Base-by-base conservation (phyloP, 2,113 vertebrate genomes). In the Larimichthys crocea region DNA sequence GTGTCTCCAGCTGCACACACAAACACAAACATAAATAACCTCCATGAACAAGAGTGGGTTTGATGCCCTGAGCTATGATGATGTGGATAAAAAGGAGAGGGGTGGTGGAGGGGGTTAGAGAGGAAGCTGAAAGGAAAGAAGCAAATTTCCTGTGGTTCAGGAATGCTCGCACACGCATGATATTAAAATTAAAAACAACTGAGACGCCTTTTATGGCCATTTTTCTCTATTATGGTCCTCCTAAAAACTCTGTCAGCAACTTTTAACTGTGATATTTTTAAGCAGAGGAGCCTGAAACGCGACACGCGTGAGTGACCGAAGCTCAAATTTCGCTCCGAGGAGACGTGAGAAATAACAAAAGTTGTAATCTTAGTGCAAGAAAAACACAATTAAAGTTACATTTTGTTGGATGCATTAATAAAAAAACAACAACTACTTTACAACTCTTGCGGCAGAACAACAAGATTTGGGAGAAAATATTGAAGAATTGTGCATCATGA, bases 1-100 rank as follows among this genome's bases (percentile, higher is more conserved):
- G 31, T 0, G 67, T 63, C 50, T 93, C 87, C 57, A 87, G 82
- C 93, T 94, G 17, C 19, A 88, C 42, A 84, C 46, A 61, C 14
- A 65, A 19, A 86, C 59, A 73, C 8, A 56, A 1, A 74, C 40
- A 73, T 9, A 49, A 3, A 55, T 22, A 4, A 11, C 52, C 3
- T n/a, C 50, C 10, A 4, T 10, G 50, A 53, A 10, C 50, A 20
- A 10, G 3, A 10, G 50, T 10, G 50, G 6, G 10, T 52, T n/a
- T n/a, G 19, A 53, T 35, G n/a, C 67, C 16, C 1, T 3, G n/a
- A 0, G 17, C 10, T 31, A 20, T 2, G 20, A 65, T 20, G 2
- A 49, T 1, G 5, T 1, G 12, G 52, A 65, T 4, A 0, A 12
- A 63, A n/a, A 10, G 35, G 35, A 26, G 26, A 26, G 26, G n/a